Base-by-base conservation (phyloP, 37 sponge, comb jelly and placozoan genomes). In the Tethya wilhelma region DNA sequence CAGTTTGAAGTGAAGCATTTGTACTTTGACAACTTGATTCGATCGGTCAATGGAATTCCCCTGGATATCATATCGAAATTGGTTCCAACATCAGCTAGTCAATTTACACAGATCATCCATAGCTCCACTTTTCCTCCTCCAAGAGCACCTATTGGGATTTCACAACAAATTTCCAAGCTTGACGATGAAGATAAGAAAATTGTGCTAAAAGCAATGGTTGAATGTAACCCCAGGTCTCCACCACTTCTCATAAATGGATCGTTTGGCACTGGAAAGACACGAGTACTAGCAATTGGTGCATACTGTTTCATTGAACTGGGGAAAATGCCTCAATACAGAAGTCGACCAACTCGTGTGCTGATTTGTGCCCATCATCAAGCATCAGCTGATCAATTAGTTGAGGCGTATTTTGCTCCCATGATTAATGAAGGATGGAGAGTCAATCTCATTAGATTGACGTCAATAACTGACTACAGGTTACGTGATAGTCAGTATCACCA, bases 241-340 rank as follows among this genome's bases (percentile, higher is more conserved):
- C 93, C 93, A 30, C 64, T 87, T 59, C 22, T 92, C 11, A 49
- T 87, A 19, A 69, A 30, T 69, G 93, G 93, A 39, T 66, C 93
- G 6, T 92, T 87, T 87, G 93, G 93, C 37, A 84, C 93, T 26
- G 93, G 93, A 25, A 92, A 92, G 70, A 92, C 93, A 30, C 78
- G 76, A 30, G 19, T 92, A 44, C 44, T 92, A 38, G 93, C 93
- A 56, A 23, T 56, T 46, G 71, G 62, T 9, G 25, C 81, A 37
- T 69, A 42, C 29, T 69, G 32, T n/a, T 81, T 59, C 25, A 56
- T 67, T 6, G 25, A 60, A 44, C 38, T 56, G 28, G 75, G 20
- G 9, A 59, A 25, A 33, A 36, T 40, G 23, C n/a, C n/a, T n/a
- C n/a, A n/a, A n/a, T n/a, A n/a, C n/a, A 82, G 33, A 12, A 17